phyloP scores from a whole-genome alignment of 2,797 vertebrate species.

The Paedocypris micromegethes region DNA sequence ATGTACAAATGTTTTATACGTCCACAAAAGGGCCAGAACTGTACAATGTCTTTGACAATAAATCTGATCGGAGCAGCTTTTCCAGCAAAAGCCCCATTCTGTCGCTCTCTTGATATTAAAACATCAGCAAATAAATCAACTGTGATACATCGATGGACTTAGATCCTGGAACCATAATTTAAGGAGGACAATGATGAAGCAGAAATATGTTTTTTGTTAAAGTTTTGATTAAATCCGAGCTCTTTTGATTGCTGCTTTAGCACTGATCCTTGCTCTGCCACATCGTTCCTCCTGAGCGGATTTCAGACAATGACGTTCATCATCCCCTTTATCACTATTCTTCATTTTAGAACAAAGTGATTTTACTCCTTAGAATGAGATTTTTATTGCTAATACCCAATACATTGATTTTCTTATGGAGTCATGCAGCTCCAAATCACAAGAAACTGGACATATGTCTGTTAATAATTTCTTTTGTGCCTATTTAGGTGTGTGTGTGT shows the following conservation, averaged over 20 bases:
- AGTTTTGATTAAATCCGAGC: constrained; percentile 46
- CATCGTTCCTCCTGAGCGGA: constrained; percentile 14
- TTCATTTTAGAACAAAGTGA: constrained; percentile 33
- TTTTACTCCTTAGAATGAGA: constrained; percentile 27
- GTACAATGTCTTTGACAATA: constrained; percentile 77
- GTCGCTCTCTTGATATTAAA: constrained; percentile 71
- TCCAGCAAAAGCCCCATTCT: constrained; percentile 67
- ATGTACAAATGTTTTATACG: too few species aligned
- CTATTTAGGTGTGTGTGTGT: too few species aligned
- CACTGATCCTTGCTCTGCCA: constrained; percentile 8
- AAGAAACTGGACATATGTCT: neutral
- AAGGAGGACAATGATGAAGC: constrained; percentile 23
- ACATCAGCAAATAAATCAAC: constrained; percentile 56
- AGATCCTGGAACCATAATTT: constrained; percentile 57
- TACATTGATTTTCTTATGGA: constrained; percentile 13
- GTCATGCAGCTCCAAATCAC: constrained; percentile 14
- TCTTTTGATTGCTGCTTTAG: constrained; percentile 36
- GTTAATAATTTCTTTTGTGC: too few species aligned
- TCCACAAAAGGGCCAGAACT: constrained; percentile 41
- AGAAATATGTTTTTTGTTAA: constrained; percentile 43
- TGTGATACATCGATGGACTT: constrained; percentile 61
- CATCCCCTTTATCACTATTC: constrained; percentile 14
- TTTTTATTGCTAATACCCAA: constrained; percentile 35
- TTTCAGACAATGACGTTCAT: constrained; percentile 32
- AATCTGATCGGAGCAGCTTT: constrained; percentile 82